Percentiles rank a stretch among this genome's conserved stretches.
phyloP scores from a whole-genome alignment of 2,113 vertebrate species.

The Malurus melanocephalus region DNA sequence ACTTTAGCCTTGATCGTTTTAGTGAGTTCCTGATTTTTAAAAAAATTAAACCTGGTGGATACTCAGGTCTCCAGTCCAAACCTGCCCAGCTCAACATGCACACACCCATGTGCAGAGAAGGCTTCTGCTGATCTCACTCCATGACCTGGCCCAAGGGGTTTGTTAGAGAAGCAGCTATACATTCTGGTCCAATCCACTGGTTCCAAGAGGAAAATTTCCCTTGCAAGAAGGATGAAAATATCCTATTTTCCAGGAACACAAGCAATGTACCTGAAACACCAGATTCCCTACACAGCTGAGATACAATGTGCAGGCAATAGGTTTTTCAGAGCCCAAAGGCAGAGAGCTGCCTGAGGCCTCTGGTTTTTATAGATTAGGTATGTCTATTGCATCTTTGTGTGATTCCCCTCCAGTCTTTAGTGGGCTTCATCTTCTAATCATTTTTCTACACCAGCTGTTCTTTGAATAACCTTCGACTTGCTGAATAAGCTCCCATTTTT shows the following conservation, averaged over 20 bases:
- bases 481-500: constrained; percentile 35
- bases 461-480: constrained; percentile 46
- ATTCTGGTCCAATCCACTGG: background rate
- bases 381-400: background rate
- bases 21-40: background rate
- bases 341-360: background rate
- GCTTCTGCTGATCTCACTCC: background rate
- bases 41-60: background rate
- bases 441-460: constrained; percentile 56
- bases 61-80: background rate
- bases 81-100: background rate
- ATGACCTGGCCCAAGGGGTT: background rate
- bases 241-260: background rate
- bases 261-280: background rate
- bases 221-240: background rate
- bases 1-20: background rate
- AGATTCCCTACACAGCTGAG: background rate
- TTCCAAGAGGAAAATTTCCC: background rate
- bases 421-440: constrained; percentile 49
- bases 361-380: background rate
- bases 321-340: background rate
- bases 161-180: background rate
- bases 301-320: fast-evolving
- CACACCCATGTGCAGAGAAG: background rate
- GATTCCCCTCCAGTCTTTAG: constrained; percentile 21